Base-by-base conservation (phyloP, 2,888 invertebrate species). In the Sinopyrophorus schimmeli region DNA sequence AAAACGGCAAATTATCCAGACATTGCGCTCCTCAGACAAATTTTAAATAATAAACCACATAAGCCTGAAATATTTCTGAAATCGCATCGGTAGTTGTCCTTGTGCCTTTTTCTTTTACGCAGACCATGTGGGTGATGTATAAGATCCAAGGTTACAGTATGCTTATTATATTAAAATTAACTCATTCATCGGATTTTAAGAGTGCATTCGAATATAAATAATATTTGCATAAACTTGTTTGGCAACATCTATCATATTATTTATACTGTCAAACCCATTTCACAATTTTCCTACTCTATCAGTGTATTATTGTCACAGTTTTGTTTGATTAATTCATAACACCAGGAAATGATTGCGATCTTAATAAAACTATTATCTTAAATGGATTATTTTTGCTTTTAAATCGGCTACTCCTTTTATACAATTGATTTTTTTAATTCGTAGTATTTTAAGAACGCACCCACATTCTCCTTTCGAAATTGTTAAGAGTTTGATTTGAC, bases 21-120 rank as follows among this genome's bases (percentile, higher is more conserved):
- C 64, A 63, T 64, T 55, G 64, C 64, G 64, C 64, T 65, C 65
- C 54, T 55, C 60, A 56, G 61, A 55, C 60, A 58, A 62, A 62
- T 63, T 61, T 63, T 59, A 61, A 65, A 65, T 61, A 61, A 64
- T 62, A 66, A 63, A 61, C n/a, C 58, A 61, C 55, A 54, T 66
- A 67, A 67, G 61, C 62, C 60, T 65, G 64, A 66, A 62, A 64
- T 66, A 67, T 65, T 64, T 60, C 62, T 53, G 57, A 65, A 66
- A 65, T 63, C 63, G 57, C 60, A 57, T 55, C 57, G 51, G 56
- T 55, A 42, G 62, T 61, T 60, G 63, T 62, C 65, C 62, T 65
- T 65, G 63, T 59, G 54, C 40, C 40, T 57, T 47, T 39, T 47
- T 47, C 35, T 38, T 30, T 37, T 7, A 44, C 35, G 26, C 32